Evolutionary conservation across 2,113 vertebrate genomes (phyloP).

Genomic region (Tenrec ecaudatus): DNA sequence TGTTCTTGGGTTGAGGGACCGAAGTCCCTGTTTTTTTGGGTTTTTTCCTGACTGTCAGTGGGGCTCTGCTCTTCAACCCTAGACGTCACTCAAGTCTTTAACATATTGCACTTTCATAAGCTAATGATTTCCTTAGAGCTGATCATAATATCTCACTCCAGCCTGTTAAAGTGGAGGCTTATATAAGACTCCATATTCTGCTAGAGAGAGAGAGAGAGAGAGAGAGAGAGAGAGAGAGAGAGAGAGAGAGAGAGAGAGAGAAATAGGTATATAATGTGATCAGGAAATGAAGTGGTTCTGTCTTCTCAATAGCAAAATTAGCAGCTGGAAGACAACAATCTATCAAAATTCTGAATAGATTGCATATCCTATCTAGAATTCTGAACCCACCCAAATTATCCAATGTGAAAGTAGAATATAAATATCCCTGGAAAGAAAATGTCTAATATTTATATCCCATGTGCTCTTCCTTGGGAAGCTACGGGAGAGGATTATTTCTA

Average conservation of each 20-base stretch:
- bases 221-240: no score
- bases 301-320: background rate
- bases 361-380: constrained; percentile 15
- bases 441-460: constrained; percentile 31
- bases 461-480: background rate
- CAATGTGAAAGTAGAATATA: background rate
- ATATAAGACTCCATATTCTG: background rate
- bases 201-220: background rate
- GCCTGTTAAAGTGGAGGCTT: background rate
- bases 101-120: background rate
- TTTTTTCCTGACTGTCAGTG: background rate
- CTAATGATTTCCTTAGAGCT: background rate
- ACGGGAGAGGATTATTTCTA: background rate
- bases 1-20: background rate
- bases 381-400: constrained; percentile 22
- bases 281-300: background rate
- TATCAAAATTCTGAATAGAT: constrained; percentile 24
- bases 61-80: background rate
- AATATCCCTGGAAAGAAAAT: background rate
- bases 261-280: background rate
- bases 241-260: background rate
- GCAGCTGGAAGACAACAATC: background rate
- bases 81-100: background rate
- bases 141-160: background rate
- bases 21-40: background rate